Percentiles rank a stretch among this genome's conserved stretches.
These are phyloP conservation scores for Fragum sueziense DNA, from an alignment of 2,888 invertebrate genomes.

Conservation along the genomic window DNA sequence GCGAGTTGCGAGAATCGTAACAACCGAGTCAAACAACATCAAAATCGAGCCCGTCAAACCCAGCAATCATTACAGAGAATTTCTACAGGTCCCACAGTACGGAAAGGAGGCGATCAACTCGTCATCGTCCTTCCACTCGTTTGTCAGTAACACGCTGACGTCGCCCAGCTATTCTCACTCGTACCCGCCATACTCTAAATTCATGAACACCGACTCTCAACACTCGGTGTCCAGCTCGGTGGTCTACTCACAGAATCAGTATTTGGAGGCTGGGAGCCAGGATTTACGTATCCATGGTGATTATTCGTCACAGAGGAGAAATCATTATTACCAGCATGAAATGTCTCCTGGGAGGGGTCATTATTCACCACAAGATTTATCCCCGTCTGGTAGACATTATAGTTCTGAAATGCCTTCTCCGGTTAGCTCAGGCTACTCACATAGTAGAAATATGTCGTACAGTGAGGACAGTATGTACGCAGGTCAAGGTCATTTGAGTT, in stretches of 20 bases:
- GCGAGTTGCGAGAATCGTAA: slow-evolving; percentile 50
- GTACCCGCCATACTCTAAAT: background rate
- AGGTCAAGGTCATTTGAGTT: background rate
- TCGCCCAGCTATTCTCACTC: slow-evolving; percentile 1
- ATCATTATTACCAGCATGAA: slow-evolving; percentile 9
- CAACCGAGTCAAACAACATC: slow-evolving; percentile 29
- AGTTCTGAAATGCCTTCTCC: background rate
- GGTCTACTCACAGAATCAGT: slow-evolving; percentile 6
- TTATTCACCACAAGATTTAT: slow-evolving; percentile 8
- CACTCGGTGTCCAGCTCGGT: slow-evolving; percentile 6
- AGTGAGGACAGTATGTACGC: background rate
- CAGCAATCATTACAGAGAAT: slow-evolving; percentile 27
- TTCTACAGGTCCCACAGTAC: slow-evolving; percentile 37
- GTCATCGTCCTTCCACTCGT: background rate
- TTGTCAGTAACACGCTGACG: background rate
- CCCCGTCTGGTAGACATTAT: background rate
- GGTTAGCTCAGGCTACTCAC: background rate
- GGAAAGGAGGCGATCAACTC: background rate
- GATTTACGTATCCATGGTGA: slow-evolving; percentile 5
- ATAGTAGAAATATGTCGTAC: background rate
- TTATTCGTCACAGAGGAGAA: background rate
- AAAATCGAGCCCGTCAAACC: slow-evolving; percentile 40
- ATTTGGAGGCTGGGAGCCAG: background rate
- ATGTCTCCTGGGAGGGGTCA: slow-evolving; percentile 12
- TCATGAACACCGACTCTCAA: background rate